A percentile compares a stretch with the other conserved stretches of the same genome.
Evolutionary conservation across 2,888 invertebrate genomes (phyloP).

Genomic region (Andrena flavipes): DNA sequence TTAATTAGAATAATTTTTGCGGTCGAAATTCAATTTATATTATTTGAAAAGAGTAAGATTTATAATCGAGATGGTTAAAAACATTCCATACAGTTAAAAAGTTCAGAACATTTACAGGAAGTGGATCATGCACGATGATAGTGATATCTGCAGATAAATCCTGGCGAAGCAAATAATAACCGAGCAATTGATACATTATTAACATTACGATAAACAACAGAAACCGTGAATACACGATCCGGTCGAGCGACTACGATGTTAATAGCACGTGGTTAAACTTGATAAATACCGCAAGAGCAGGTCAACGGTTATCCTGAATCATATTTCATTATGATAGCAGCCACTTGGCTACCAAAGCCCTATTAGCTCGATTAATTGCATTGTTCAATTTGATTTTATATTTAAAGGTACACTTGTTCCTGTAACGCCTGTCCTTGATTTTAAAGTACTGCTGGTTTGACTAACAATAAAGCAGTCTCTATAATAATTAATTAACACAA

Average conservation of each 20-base stretch:
- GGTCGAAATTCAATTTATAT: no score
- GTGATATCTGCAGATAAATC: neutral
- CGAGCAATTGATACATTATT: conserved; percentile 4
- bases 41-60: neutral
- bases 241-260: neutral
- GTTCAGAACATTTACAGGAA: neutral
- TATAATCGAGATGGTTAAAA: no score
- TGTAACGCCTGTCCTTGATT: no score
- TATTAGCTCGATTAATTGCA: conserved; percentile 12
- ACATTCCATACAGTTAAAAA: no score
- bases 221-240: neutral
- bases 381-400: conserved; percentile 19
- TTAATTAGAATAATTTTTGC: no score
- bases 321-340: conserved; percentile 30
- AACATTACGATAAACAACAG: neutral
- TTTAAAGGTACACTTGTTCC: neutral
- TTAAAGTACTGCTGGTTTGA: no score
- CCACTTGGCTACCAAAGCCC: neutral
- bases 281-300: conserved; percentile 30
- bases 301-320: conserved; percentile 43
- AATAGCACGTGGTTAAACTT: neutral
- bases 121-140: neutral
- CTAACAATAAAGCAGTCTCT: no score
- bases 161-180: neutral
- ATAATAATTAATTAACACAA: no score